phyloP scores from a whole-genome alignment of 2,888 invertebrate genomes.

The Ornithoptera priamus region DNA sequence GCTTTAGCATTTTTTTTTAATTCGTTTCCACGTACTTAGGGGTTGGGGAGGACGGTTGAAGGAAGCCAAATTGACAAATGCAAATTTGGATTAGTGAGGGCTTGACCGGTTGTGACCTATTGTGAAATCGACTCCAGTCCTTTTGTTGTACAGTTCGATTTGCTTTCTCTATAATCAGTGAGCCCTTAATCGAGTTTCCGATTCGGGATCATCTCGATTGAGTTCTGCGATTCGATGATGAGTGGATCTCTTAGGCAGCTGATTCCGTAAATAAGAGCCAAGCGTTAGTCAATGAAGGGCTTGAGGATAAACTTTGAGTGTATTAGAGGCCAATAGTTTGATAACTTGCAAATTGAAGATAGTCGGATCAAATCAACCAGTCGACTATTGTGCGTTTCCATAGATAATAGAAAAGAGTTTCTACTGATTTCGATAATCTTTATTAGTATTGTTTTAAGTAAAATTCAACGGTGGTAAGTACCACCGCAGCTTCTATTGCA shows the following conservation, averaged over 20 bases:
- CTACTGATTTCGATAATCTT: no score
- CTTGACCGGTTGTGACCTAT: constrained; percentile 23
- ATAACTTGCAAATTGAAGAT: no score
- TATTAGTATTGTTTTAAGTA: no score
- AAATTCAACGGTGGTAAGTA: no score
- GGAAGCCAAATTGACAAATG: constrained; percentile 20
- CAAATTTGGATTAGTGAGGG: constrained; percentile 20
- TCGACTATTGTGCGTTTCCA: no score
- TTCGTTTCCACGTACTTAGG: constrained; percentile 1
- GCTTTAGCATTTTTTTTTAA: constrained; percentile 14
- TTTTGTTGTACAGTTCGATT: constrained; percentile 24
- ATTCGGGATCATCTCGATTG: constrained; percentile 12
- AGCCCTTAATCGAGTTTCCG: constrained; percentile 12
- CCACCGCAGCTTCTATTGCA: no score
- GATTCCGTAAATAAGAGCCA: constrained; percentile 4
- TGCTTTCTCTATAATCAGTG: constrained; percentile 8
- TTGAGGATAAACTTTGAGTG: neutral
- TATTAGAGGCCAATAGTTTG: no score
- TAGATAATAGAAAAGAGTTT: no score
- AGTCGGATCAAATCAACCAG: no score
- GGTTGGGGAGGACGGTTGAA: neutral
- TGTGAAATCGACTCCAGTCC: constrained; percentile 14
- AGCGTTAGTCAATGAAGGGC: neutral
- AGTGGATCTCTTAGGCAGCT: constrained; percentile 11
- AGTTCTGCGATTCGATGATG: constrained; percentile 20